These are phyloP conservation scores for Excalfactoria chinensis DNA, from an alignment of 2,113 vertebrate species.

Conservation along the genomic window DNA sequence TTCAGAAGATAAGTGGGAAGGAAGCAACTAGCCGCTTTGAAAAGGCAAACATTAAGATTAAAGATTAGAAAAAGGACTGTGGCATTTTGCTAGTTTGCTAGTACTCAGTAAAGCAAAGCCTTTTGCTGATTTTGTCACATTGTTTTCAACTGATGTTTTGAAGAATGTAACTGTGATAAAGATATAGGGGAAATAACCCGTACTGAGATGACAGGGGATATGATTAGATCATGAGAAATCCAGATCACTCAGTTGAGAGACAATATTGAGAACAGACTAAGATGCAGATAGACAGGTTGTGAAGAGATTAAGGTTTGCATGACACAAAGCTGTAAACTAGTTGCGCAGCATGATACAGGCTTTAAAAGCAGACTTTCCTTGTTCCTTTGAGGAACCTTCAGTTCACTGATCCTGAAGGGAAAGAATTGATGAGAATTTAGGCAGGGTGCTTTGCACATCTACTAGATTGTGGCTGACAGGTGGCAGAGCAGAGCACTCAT, in stretches of 20 bases:
- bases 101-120: conserved; percentile 10
- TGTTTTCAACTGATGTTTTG: conserved; percentile 69
- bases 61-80: neutral
- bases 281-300: conserved; percentile 66
- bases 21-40: neutral
- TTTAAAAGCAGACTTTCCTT: conserved; percentile 13
- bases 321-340: conserved; percentile 61
- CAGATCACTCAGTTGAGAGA: conserved; percentile 43
- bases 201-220: conserved; percentile 57
- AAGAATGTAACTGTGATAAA: conserved; percentile 64
- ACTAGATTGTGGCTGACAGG: neutral
- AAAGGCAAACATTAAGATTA: conserved; percentile 31
- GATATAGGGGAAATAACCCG: conserved; percentile 37
- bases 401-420: conserved; percentile 19
- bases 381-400: conserved; percentile 23
- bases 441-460: neutral
- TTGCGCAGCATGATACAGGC: neutral
- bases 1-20: neutral
- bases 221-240: conserved; percentile 64
- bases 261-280: conserved; percentile 43
- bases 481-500: neutral
- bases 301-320: conserved; percentile 64
- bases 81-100: conserved; percentile 29
- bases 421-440: conserved; percentile 24
- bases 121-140: conserved; percentile 57